Percentiles rank a stretch among this genome's conserved stretches.
phyloP scores from a whole-genome alignment of 2,113 vertebrate genomes.

The Nerophis ophidion region DNA sequence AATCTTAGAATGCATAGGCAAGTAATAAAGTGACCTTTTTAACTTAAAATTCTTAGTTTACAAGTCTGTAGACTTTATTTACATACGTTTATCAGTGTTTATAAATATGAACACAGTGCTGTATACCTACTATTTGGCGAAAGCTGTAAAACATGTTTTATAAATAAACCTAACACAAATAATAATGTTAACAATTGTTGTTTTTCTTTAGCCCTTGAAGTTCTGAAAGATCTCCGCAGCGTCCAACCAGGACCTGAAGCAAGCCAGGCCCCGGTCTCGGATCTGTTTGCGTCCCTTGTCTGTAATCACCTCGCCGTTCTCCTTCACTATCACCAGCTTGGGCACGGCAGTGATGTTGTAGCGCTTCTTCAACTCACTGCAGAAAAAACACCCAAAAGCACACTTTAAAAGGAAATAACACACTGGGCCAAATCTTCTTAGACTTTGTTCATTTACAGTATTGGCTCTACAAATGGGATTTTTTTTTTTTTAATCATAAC shows the following conservation, averaged over 20 bases:
- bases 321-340: slow-evolving; percentile 93
- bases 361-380: slow-evolving; percentile 86
- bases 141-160: not conserved
- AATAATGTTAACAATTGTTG: not conserved
- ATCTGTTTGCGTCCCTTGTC: slow-evolving; percentile 93
- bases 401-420: not conserved
- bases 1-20: too few species aligned
- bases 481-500: too few species aligned
- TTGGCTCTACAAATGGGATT: not conserved
- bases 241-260: slow-evolving; percentile 87
- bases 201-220: slow-evolving; percentile 72
- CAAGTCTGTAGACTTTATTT: too few species aligned
- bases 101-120: too few species aligned
- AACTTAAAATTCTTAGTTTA: too few species aligned
- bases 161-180: not conserved
- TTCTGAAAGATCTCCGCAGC: slow-evolving; percentile 89
- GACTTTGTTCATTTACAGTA: not conserved
- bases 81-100: too few species aligned
- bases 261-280: slow-evolving; percentile 80
- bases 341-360: slow-evolving; percentile 87
- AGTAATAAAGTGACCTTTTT: too few species aligned
- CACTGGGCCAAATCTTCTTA: not conserved
- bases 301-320: slow-evolving; percentile 90
- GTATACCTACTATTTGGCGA: too few species aligned
- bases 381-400: not conserved